A percentile compares a stretch with the other conserved stretches of the same genome.
phyloP scores from a whole-genome alignment of 2,113 vertebrate species.

The Callospermophilus lateralis region DNA sequence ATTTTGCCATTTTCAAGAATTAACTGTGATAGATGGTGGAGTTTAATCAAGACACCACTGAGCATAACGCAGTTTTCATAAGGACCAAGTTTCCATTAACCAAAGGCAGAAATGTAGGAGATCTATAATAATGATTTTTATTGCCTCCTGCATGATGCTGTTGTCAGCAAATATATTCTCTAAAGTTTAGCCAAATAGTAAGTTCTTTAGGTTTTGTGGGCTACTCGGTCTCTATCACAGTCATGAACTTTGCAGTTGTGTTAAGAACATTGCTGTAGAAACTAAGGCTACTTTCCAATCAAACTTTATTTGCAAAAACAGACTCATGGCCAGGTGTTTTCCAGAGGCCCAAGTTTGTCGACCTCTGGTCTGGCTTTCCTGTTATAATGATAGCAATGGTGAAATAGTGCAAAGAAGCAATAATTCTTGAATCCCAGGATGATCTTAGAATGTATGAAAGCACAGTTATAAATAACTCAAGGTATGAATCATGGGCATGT shows the following conservation, averaged over 20 bases:
- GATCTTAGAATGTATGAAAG: background rate
- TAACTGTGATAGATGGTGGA: no score
- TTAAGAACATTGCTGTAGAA: background rate
- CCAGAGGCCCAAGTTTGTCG: background rate
- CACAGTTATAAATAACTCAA: background rate
- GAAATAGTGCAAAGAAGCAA: no score
- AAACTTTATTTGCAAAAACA: constrained; percentile 54
- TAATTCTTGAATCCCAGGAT: background rate
- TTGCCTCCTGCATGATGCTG: background rate
- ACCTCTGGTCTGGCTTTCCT: background rate
- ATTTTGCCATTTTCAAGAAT: background rate
- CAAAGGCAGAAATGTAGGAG: background rate
- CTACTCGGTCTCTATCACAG: background rate
- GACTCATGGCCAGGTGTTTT: background rate
- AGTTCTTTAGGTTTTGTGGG: background rate
- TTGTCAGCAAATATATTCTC: background rate
- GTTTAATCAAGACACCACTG: background rate
- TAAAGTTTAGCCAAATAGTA: background rate
- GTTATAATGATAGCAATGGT: background rate
- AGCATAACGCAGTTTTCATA: background rate
- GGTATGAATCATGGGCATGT: background rate
- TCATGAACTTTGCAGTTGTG: background rate
- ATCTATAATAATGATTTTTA: background rate
- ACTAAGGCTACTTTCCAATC: background rate
- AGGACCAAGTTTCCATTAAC: background rate